These are phyloP conservation scores for Prosopocoilus inquinatus DNA, from an alignment of 2,888 invertebrate species.

Conservation along the genomic window DNA sequence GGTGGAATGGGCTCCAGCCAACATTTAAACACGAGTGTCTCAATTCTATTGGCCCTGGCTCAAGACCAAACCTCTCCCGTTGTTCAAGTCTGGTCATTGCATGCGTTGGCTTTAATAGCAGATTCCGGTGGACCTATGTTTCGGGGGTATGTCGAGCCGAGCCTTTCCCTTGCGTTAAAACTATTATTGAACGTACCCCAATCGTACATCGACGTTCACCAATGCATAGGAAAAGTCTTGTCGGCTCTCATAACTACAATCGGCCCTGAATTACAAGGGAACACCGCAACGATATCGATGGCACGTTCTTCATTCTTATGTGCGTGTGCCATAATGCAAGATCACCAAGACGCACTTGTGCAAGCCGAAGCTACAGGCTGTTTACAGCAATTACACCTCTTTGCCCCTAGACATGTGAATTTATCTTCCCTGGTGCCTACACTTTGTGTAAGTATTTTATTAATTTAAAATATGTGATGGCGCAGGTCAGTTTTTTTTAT, in stretches of 20 bases:
- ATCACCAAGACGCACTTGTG: constrained; percentile 86
- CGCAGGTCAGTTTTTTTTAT: neutral
- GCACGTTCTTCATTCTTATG: constrained; percentile 83
- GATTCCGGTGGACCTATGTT: constrained; percentile 99
- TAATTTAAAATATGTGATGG: neutral
- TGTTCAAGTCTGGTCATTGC: constrained; percentile 97
- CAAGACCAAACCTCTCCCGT: constrained; percentile 92
- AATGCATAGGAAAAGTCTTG: constrained; percentile 88
- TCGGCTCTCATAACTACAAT: constrained; percentile 96
- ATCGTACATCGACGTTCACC: constrained; percentile 86
- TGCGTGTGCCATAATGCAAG: constrained; percentile 90
- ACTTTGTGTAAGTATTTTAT: constrained; percentile 73
- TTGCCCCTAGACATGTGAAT: constrained; percentile 93
- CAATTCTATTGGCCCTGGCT: constrained; percentile 88
- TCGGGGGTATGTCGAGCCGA: constrained; percentile 93
- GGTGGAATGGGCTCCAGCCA: constrained; percentile 96
- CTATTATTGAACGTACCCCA: constrained; percentile 87
- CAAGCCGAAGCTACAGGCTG: constrained; percentile 96
- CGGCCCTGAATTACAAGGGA: constrained; percentile 94
- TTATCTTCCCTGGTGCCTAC: constrained; percentile 89
- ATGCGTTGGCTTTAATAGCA: constrained; percentile 91
- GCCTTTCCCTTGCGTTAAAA: constrained; percentile 86
- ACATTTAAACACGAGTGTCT: constrained; percentile 90
- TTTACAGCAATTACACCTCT: constrained; percentile 95
- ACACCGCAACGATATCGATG: constrained; percentile 69